phyloP scores from a whole-genome alignment of 2,888 invertebrate genomes.

The Tiphia femorata region DNA sequence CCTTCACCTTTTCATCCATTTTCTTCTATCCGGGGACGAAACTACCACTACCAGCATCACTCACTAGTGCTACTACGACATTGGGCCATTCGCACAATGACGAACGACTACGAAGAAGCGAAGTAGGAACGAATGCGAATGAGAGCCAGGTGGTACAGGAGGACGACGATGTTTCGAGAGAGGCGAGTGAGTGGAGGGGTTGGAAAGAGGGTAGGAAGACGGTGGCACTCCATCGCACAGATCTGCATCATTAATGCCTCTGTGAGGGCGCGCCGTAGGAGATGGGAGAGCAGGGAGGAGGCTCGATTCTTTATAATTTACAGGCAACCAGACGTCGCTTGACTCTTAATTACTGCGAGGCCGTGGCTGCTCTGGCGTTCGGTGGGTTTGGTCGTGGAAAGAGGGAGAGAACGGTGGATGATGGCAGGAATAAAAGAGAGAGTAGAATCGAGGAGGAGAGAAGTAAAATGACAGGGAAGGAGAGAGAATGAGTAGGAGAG shows the following conservation, averaged over 20 bases:
- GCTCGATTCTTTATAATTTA: constrained; percentile 24
- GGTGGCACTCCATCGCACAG: too few relatives aligned
- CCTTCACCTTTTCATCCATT: constrained; percentile 46
- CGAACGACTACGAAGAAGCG: not conserved
- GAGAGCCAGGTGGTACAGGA: not conserved
- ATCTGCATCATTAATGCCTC: constrained; percentile 13
- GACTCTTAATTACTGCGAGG: constrained; percentile 27
- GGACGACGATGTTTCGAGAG: not conserved
- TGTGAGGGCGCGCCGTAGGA: too few relatives aligned
- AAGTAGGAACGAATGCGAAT: not conserved
- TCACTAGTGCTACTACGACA: constrained; percentile 11
- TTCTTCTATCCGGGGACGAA: constrained; percentile 28
- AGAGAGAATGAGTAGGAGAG: too few relatives aligned
- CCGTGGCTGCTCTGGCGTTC: not conserved
- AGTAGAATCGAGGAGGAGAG: not conserved
- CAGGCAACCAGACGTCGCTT: constrained; percentile 8
- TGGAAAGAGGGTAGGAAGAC: not conserved
- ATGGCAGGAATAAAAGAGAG: too few relatives aligned
- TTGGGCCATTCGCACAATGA: constrained; percentile 2
- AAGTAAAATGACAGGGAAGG: not conserved
- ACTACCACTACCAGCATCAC: constrained; percentile 19
- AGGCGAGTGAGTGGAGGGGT: not conserved
- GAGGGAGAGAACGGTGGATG: too few relatives aligned
- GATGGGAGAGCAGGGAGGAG: not conserved
- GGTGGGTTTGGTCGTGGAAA: not conserved